phyloP scores from a whole-genome alignment of 2,888 invertebrate species.

The Cephus rjabovi region DNA sequence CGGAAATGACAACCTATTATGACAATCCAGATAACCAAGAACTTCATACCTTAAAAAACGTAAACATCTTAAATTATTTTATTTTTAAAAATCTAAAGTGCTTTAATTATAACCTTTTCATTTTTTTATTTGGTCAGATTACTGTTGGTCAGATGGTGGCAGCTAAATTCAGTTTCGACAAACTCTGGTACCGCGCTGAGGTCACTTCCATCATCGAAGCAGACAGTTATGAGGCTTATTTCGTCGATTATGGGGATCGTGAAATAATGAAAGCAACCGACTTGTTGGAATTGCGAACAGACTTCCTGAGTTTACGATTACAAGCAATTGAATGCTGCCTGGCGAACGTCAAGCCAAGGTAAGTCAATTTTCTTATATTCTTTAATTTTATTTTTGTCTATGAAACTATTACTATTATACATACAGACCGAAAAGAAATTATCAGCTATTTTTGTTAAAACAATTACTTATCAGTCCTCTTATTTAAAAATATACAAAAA shows the following conservation, averaged over 20 bases:
- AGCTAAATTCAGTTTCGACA: conserved; percentile 84
- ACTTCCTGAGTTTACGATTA: conserved; percentile 78
- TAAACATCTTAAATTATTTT: conserved; percentile 36
- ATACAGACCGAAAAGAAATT: neutral
- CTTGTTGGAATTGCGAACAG: conserved; percentile 80
- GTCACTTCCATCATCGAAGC: conserved; percentile 75
- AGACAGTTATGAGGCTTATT: conserved; percentile 78
- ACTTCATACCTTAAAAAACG: conserved; percentile 68
- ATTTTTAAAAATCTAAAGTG: neutral
- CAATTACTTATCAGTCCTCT: neutral
- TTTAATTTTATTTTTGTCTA: neutral
- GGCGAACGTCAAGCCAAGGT: conserved; percentile 76
- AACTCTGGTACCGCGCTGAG: conserved; percentile 84
- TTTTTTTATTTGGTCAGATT: conserved; percentile 64
- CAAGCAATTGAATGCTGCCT: conserved; percentile 92
- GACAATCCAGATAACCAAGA: conserved; percentile 73
- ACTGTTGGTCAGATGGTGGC: conserved; percentile 85
- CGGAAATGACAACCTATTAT: conserved; percentile 88
- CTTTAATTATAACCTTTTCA: conserved; percentile 52
- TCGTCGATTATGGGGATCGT: conserved; percentile 89
- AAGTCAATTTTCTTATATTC: conserved; percentile 37
- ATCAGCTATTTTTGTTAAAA: neutral
- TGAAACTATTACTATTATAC: neutral
- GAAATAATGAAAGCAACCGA: conserved; percentile 76
- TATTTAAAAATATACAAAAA: neutral